Evolutionary conservation across 2,113 vertebrate species (phyloP), one percentile per base, ranked within the genome.

Genomic region (Sisor rabdophorus): DNA sequence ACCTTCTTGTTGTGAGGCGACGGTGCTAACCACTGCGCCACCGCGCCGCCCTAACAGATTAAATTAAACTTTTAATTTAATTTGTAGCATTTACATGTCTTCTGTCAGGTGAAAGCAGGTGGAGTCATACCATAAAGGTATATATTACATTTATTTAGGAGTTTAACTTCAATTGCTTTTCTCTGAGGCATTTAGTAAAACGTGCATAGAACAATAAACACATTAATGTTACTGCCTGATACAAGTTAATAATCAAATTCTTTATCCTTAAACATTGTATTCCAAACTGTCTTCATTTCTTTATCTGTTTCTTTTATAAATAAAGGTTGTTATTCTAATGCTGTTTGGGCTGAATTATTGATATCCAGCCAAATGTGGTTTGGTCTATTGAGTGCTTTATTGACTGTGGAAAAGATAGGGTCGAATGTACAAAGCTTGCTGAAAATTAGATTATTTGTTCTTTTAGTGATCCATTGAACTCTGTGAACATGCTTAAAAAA

Each of bases 371-470:
- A 59, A 50, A 77, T 77, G 67, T 61, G 22, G 44, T 22, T 40
- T 36, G 71, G 52, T 55, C 77, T 79, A 67, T 73, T 68, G 71
- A 50, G 24, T 36, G 9, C 59, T 65, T 56, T 64, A 72, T 73
- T 65, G 36, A 73, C 26, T 58, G 50, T n/a, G 16, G 50, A 26
- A 68, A 53, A 79, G 77, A 68, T 19, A 79, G 53, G 61, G 44
- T 47, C 59, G 61, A 71, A 56, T 52, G 61, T 32, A 65, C 47
- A 13, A 73, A 44, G 59, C 58, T 55, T 44, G 40, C 30, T 44
- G 61, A 53, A 79, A 79, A 73, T 73, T 28, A 79, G 61, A 79
- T 71, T 77, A 77, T 61, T 77, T 77, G 65, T 52, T 58, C 55
- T 77, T 70, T 69, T 77, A 71, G 44, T 60, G 40, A 77, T 70